A percentile compares a stretch with the other conserved stretches of the same genome.
phyloP scores from a whole-genome alignment of 1,140 invertebrate species.

The Drosophila gunungcola region DNA sequence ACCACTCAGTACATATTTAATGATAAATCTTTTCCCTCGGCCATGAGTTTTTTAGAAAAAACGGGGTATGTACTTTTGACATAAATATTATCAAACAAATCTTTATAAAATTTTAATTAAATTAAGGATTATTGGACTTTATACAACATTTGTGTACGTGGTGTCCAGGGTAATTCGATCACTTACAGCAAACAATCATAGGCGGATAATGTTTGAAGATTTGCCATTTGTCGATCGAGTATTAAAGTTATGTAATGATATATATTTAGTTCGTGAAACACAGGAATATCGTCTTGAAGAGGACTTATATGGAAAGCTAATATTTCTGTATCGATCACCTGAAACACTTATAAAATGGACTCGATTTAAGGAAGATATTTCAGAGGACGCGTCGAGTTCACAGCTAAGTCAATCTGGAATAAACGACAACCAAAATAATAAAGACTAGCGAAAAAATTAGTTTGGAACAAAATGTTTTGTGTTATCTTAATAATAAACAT shows the following conservation, averaged over 20 bases:
- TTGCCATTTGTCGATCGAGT: slow-evolving; percentile 97
- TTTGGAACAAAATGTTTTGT: too few species aligned
- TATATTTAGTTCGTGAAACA: slow-evolving; percentile 98
- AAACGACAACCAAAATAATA: background rate
- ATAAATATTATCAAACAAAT: background rate
- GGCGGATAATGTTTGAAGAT: slow-evolving; percentile 98
- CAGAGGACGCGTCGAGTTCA: slow-evolving; percentile 9
- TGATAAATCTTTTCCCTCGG: slow-evolving; percentile 95
- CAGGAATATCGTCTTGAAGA: slow-evolving; percentile 97
- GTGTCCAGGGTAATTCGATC: slow-evolving; percentile 93
- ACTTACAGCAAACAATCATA: slow-evolving; percentile 90
- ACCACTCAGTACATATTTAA: slow-evolving; percentile 91
- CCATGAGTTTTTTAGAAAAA: slow-evolving; percentile 94
- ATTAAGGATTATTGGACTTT: slow-evolving; percentile 96
- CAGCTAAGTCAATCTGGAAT: background rate
- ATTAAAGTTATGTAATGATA: slow-evolving; percentile 96
- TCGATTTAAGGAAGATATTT: slow-evolving; percentile 58
- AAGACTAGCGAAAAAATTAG: too few species aligned
- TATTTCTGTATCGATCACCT: slow-evolving; percentile 98
- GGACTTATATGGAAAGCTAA: slow-evolving; percentile 98
- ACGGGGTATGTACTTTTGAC: slow-evolving; percentile 91
- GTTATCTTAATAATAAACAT: too few species aligned
- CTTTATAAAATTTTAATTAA: slow-evolving; percentile 36
- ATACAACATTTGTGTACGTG: slow-evolving; percentile 97
- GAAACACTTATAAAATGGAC: slow-evolving; percentile 99